Evolutionary conservation across 1,140 invertebrate genomes (phyloP), one percentile per base, ranked within the genome.

Genomic region (Panulirus ornatus): DNA sequence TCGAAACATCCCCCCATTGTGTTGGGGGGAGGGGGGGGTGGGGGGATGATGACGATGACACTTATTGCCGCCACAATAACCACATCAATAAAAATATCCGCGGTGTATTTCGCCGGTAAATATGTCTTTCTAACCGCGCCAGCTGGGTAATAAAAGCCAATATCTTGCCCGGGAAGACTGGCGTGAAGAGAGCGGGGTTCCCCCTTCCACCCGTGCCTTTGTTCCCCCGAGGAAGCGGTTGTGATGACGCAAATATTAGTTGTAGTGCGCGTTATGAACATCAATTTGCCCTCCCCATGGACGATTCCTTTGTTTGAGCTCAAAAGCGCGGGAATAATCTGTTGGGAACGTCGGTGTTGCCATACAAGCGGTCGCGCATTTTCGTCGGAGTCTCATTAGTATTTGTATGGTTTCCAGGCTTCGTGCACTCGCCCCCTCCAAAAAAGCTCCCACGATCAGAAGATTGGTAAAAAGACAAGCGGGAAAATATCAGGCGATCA

Each of bases 171-270:
- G 70, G 47, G 40, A n/a, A 36, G 78, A 30, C 30, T 27, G 70
- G 83, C 44, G 47, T 27, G 38, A 75, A 36, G 73, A 36, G 71
- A 51, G 71, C 42, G 34, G 27, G 44, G 42, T 82, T 40, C 71
- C 66, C 34, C 78, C 58, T 34, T 27, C 42, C 58, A 30, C 76
- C 58, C 36, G 78, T 81, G 86, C 86, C 86, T 88, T 88, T 88
- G 86, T 88, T 71, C 76, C 86, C 51, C 86, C 58, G 63, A 82
- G 76, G 58, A 73, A 40, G 78, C 78, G 76, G 75, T 82, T 88
- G 86, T 88, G 86, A 88, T 88, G 86, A 88, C 86, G 86, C 86
- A 88, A 88, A 88, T 82, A 88, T 88, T 88, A 88, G 78, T 88
- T 88, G 86, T 88, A 88, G 86, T 82, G 76, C 73, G 86, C 78